phyloP scores from a whole-genome alignment of 2,113 vertebrate genomes.

The Antidorcas marsupialis region DNA sequence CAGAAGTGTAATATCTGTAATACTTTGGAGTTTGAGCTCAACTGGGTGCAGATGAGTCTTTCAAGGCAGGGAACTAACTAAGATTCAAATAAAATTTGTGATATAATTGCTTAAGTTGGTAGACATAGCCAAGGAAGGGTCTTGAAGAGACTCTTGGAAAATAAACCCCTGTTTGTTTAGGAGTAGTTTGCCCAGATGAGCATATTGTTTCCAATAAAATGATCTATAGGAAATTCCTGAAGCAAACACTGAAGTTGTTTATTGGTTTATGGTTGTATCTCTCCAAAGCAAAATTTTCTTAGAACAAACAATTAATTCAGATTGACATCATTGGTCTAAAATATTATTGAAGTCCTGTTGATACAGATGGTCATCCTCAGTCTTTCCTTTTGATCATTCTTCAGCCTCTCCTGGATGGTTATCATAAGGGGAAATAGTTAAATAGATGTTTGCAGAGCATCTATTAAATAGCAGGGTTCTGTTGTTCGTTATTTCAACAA shows the following conservation, averaged over 20 bases:
- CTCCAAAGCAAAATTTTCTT: background rate
- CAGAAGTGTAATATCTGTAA: background rate
- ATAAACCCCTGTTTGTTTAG: background rate
- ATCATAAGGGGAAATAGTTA: background rate
- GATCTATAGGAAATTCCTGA: background rate
- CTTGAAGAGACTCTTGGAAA: background rate
- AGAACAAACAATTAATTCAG: background rate
- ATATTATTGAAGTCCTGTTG: background rate
- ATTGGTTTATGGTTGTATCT: background rate
- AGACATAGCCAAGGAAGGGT: background rate
- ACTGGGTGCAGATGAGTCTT: background rate
- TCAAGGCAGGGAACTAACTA: background rate
- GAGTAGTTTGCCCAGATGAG: background rate
- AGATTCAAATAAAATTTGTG: background rate
- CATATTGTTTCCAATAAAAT: background rate
- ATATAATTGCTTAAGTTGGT: background rate
- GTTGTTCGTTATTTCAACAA: background rate
- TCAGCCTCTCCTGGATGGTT: background rate
- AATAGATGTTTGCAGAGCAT: background rate
- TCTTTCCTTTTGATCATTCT: background rate
- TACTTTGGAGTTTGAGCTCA: background rate
- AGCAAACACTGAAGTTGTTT: background rate
- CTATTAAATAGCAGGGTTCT: background rate
- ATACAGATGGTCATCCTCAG: background rate
- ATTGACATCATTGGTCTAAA: background rate